Evolutionary conservation across 2,113 vertebrate species (phyloP).

Genomic region (Danio rerio): DNA sequence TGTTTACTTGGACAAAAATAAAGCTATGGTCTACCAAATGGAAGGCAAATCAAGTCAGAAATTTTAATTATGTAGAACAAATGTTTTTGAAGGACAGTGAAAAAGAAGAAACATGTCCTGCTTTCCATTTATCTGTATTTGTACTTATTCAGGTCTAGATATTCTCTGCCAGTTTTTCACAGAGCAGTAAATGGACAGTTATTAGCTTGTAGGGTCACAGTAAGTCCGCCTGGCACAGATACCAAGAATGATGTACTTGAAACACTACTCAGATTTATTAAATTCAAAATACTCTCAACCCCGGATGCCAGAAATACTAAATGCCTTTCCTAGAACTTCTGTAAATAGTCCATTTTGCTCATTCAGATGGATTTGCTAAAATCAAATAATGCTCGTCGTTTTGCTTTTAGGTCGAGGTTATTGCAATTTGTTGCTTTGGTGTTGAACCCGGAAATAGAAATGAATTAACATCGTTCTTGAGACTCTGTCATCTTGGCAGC

Average conservation of each 20-base stretch:
- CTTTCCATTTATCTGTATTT: slow-evolving; percentile 3
- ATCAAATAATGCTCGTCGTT: not conserved
- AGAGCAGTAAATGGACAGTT: slow-evolving; percentile 10
- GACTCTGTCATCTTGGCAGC: slow-evolving; percentile 32
- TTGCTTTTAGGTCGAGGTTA: slow-evolving; percentile 12
- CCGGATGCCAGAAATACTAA: not conserved
- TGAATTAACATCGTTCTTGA: slow-evolving; percentile 38
- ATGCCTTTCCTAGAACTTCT: not conserved
- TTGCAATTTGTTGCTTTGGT: slow-evolving; percentile 28
- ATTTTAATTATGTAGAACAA: not conserved
- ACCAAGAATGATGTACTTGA: not conserved
- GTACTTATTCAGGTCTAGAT: not conserved
- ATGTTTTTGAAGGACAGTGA: slow-evolving; percentile 11
- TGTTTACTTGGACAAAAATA: not conserved
- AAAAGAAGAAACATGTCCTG: not conserved
- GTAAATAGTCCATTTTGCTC: slow-evolving; percentile 14
- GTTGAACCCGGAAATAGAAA: slow-evolving; percentile 4
- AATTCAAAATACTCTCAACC: slow-evolving; percentile 3
- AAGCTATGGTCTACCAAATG: not conserved
- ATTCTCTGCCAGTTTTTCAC: not conserved
- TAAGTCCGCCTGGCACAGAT: not conserved
- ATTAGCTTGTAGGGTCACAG: slow-evolving; percentile 6
- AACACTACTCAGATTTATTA: not conserved
- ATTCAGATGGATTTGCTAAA: not conserved
- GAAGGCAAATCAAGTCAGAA: slow-evolving; percentile 16